Percentiles rank a stretch among this genome's conserved stretches.
Conservation (phyloP, 2,113 vertebrate species). For the Peromyscus leucopus region DNA sequence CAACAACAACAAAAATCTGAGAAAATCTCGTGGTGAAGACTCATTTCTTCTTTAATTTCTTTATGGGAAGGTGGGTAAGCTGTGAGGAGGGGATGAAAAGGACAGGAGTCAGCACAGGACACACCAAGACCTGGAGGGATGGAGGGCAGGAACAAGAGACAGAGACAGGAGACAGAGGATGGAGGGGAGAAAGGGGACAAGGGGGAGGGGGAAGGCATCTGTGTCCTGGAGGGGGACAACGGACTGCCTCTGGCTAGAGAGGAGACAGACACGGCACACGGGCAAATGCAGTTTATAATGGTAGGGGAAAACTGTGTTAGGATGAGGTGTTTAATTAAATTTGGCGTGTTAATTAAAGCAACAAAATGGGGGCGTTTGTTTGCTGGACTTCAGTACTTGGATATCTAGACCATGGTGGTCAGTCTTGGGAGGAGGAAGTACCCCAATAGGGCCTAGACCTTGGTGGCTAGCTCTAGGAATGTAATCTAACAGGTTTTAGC, state of each 20-base stretch:
- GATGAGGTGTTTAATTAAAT: background rate
- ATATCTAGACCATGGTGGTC: background rate
- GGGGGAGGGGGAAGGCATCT: background rate
- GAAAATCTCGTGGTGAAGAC: background rate
- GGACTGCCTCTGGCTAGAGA: background rate
- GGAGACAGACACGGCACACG: background rate
- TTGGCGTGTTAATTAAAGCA: background rate
- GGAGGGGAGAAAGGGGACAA: background rate
- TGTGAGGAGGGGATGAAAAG: background rate
- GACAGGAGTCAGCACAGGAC: background rate
- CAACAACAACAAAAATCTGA: background rate
- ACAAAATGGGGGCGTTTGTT: background rate
- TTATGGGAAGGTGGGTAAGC: background rate
- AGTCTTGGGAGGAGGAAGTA: background rate
- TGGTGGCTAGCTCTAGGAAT: background rate
- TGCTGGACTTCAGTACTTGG: background rate
- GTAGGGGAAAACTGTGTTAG: background rate
- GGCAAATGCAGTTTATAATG: background rate
- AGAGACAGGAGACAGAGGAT: background rate
- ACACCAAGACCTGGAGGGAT: no score
- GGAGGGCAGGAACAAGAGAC: background rate
- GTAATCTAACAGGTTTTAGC: background rate
- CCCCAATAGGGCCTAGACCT: background rate
- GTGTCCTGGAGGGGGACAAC: background rate
- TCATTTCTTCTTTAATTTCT: background rate